Conservation (phyloP, 2,888 invertebrate genomes). For the Liposcelis brunnea region DNA sequence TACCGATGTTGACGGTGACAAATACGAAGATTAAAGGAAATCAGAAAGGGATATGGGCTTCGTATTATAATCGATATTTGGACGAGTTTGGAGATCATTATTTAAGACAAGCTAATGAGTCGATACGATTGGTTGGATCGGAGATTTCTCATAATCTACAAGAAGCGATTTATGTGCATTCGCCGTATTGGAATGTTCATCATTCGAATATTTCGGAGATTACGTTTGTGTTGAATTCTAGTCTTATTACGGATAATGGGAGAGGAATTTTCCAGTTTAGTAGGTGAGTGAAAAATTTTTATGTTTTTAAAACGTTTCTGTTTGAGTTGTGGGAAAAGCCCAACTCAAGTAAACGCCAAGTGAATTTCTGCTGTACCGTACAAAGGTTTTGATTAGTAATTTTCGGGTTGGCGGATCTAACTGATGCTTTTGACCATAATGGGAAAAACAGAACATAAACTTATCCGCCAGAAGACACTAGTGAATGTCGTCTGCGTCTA, state of each 20-base stretch:
- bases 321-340: background rate
- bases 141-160: constrained; percentile 63
- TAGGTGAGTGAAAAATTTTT: constrained; percentile 19
- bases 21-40: constrained; percentile 67
- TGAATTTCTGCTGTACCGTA: no score
- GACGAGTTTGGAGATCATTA: constrained; percentile 76
- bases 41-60: constrained; percentile 58
- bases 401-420: no score
- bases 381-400: no score
- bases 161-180: constrained; percentile 62
- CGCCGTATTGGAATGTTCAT: constrained; percentile 68
- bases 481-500: no score
- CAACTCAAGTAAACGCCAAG: no score
- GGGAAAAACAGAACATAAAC: no score
- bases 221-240: constrained; percentile 72
- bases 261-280: constrained; percentile 78
- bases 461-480: no score
- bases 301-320: background rate
- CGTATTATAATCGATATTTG: constrained; percentile 75
- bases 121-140: constrained; percentile 59
- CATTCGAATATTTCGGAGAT: constrained; percentile 80
- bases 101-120: constrained; percentile 73
- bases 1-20: constrained; percentile 53
- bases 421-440: no score
- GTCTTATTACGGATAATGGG: constrained; percentile 71